Base-by-base conservation (phyloP, 1,140 invertebrate species). In the Andricus grossulariae region DNA sequence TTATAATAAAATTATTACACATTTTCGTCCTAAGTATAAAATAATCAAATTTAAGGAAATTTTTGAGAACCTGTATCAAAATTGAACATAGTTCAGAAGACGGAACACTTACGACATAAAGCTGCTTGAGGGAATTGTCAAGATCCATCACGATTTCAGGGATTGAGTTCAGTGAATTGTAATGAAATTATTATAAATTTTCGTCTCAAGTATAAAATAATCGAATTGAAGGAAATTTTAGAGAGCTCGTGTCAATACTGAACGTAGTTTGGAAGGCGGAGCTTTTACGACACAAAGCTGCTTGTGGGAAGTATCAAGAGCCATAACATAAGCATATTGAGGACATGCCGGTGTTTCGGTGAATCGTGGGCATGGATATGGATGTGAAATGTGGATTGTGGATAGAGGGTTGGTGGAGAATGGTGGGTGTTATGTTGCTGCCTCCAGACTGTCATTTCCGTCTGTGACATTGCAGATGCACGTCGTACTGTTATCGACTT, bases 401-500 rank as follows among this genome's bases (percentile, higher is more conserved):
- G 50, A 45, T 19, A 50, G 51, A 32, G 25, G 50, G 74, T 55
- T 19, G 8, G 25, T 74, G 71, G 71, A 21, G 3, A 74, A 39
- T 21, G 39, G 57, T 73, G 71, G 72, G 50, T 73, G 73, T 81
- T 82, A 82, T 82, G 81, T 76, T 74, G 74, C 79, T 74, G 79
- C 76, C 81, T 81, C 79, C 76, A 79, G 80, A 81, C 81, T 83
- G 80, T 81, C 80, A 83, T 79, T 83, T 81, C 77, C 80, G 77
- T 39, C 60, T 52, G 74, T 55, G 51, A 13, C 73, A 19, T 18
- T 57, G 71, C 57, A 72, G 78, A 78, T 77, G 75, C n/a, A 18
- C 19, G 39, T 25, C n/a, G 51, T 71, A 39, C 50, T 74, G 76
- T 82, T 81, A 81, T 83, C 82, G 80, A 81, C 71, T 78, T 80